Evolutionary conservation across 1,140 invertebrate species (phyloP).

Genomic region (Philaenus spumarius): DNA sequence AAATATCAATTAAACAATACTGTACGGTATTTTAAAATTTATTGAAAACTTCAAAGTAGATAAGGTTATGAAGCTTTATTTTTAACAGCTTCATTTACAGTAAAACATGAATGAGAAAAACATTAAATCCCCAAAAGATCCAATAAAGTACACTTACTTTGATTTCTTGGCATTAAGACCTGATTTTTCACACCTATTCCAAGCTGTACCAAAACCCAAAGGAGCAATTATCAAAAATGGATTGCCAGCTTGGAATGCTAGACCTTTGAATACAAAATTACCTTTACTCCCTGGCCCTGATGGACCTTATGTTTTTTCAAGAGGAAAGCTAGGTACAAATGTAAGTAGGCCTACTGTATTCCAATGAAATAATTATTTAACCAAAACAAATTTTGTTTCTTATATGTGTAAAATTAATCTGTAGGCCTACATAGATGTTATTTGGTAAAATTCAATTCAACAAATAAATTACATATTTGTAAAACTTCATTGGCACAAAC

Average conservation of each 20-base stretch:
- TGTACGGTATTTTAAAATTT: too few species aligned
- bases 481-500: background rate
- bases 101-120: too few species aligned
- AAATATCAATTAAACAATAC: too few species aligned
- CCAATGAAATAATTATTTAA: background rate
- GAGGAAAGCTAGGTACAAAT: conserved; percentile 1
- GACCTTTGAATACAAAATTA: conserved; percentile 1
- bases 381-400: background rate
- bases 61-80: too few species aligned
- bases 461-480: background rate
- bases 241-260: background rate
- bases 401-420: background rate
- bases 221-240: background rate
- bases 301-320: conserved; percentile 2
- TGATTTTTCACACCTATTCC: background rate
- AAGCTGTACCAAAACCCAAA: background rate
- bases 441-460: background rate
- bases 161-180: background rate
- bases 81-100: too few species aligned
- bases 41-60: too few species aligned
- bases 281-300: background rate
- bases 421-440: background rate
- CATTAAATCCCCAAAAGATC: too few species aligned
- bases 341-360: background rate
- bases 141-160: background rate